phyloP scores from a whole-genome alignment of 2,888 invertebrate species.

The Ctenicera cuprea region DNA sequence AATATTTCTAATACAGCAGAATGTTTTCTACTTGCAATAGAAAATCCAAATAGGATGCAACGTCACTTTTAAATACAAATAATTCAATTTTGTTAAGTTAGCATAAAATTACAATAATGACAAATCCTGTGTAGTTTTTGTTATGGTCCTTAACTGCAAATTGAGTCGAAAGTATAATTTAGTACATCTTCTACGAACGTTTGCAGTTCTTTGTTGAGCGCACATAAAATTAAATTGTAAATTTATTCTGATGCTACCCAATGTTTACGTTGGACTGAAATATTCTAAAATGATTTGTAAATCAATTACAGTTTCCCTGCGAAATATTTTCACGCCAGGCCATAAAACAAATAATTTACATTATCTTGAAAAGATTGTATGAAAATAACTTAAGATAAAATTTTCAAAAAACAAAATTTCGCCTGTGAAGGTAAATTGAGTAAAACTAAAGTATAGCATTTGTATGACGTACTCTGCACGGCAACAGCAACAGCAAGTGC shows the following conservation, averaged over 20 bases:
- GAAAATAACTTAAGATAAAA: too few relatives aligned
- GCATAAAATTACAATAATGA: not conserved
- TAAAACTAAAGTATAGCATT: slow-evolving; percentile 27
- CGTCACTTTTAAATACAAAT: not conserved
- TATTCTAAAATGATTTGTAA: slow-evolving; percentile 39
- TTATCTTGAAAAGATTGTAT: slow-evolving; percentile 26
- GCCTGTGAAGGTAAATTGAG: slow-evolving; percentile 29
- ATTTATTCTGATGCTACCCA: slow-evolving; percentile 40
- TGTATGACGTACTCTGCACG: slow-evolving; percentile 35
- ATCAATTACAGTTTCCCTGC: slow-evolving; percentile 26
- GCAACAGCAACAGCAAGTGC: slow-evolving; percentile 16
- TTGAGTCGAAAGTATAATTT: slow-evolving; percentile 5
- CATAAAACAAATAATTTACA: slow-evolving; percentile 36
- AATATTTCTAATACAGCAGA: too few relatives aligned
- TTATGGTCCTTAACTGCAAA: not conserved
- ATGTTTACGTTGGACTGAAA: slow-evolving; percentile 40
- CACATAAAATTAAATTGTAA: slow-evolving; percentile 42
- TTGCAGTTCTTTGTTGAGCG: slow-evolving; percentile 26
- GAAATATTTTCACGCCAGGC: slow-evolving; percentile 36
- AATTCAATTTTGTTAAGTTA: not conserved
- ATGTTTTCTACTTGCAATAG: too few relatives aligned
- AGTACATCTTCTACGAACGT: slow-evolving; percentile 13
- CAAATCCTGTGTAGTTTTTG: not conserved
- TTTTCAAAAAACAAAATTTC: slow-evolving; percentile 12
- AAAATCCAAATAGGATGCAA: too few relatives aligned